Base-by-base conservation (phyloP, 2,888 invertebrate genomes). In the Caenorhabditis sinica region DNA sequence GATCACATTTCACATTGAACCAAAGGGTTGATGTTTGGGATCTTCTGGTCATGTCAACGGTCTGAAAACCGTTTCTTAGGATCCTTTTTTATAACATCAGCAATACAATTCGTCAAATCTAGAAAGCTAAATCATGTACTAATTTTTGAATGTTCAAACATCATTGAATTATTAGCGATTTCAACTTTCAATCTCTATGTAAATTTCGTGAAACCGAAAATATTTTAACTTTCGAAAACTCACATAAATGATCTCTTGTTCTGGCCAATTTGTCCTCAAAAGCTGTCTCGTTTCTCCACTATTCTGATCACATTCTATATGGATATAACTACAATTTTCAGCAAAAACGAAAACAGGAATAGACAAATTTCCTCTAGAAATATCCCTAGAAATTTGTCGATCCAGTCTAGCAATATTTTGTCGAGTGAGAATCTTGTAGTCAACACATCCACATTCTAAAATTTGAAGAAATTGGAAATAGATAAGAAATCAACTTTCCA, bases 201-300 rank as follows among this genome's bases (percentile, higher is more conserved):
- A 36, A 36, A 6, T 36, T 36, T 36, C 9, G 33, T n/a, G n/a
- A n/a, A 36, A 36, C 33, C 33, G 33, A 36, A 36, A 36, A 36
- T 36, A 6, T 9, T 36, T 6, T 9, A 53, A 53, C 1, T 53
- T 53, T 25, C 4, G 5, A 58, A 60, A 61, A 73, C 73, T 36
- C 23, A 73, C 73, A 61, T 73, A 73, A 49, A 73, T 51, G 20
- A 61, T 73, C 9, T 36, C 61, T 8, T 6, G 23, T 17, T 73
- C 45, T 1, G 73, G 73, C 73, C 73, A 73, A 61, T 73, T 73
- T 3, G 73, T 73, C 51, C 73, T 61, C 20, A 73, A 49, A 25
- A 73, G 36, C 36, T 15, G 30, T 15, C 49, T 30, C 9, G 25
- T 61, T 17, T 33, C 36, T 51, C 51, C 68, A 8, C 1, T 36